Conservation (phyloP, 2,113 vertebrate species). For the Oenanthe melanoleuca region DNA sequence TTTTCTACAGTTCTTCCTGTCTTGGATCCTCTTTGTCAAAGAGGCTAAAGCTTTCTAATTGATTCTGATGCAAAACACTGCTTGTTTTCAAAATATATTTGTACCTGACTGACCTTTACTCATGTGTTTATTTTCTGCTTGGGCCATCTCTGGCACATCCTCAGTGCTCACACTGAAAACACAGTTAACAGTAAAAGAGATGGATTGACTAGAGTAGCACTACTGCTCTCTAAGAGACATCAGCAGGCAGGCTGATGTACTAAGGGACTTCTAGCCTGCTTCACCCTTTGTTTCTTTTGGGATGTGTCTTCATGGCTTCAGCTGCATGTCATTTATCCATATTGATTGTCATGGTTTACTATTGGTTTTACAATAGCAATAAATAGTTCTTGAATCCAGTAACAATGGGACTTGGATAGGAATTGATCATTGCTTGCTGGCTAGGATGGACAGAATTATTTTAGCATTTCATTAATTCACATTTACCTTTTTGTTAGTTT, state of each 20-base stretch:
- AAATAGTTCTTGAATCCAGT: neutral
- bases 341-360: neutral
- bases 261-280: neutral
- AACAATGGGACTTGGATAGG: neutral
- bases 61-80: rapidly evolving
- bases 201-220: neutral
- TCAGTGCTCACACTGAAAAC: rapidly evolving
- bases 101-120: neutral
- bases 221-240: neutral
- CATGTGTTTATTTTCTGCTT: neutral
- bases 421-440: neutral
- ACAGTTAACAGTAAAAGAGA: neutral
- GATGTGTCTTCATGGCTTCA: neutral
- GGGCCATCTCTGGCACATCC: neutral
- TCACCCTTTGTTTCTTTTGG: neutral
- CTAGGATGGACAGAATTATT: neutral
- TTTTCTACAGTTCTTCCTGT: neutral
- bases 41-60: neutral
- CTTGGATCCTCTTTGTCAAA: neutral
- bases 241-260: neutral
- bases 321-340: neutral
- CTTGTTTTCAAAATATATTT: neutral
- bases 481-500: neutral
- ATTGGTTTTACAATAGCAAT: neutral
- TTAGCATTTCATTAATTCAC: neutral